Evolutionary conservation across 1,140 invertebrate genomes (phyloP), one percentile per base, ranked within the genome.

Genomic region (Littorina saxatilis): DNA sequence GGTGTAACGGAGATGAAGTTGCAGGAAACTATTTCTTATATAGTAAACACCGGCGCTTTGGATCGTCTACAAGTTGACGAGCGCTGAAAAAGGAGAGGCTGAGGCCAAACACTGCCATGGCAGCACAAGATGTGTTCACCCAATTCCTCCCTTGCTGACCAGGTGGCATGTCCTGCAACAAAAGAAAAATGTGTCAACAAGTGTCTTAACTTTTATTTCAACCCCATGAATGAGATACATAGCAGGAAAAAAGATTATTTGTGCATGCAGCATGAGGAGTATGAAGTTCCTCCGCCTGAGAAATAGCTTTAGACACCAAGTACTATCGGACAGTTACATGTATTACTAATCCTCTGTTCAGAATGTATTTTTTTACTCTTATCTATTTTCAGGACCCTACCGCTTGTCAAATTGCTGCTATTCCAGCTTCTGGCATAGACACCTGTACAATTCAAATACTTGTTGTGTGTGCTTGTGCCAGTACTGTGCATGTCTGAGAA

Each of bases 41-140:
- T 27, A 76, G 74, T 7, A 76, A 43, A 39, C 74, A 76, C 15
- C 37, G 74, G 47, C 74, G 40, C 27, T 76, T 76, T 2, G 74
- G 74, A 29, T 76, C 74, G 29, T 76, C 47, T 27, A 29, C 20
- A 2, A 76, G 74, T 20, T 76, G 74, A 9, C 27, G 50, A 17
- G 74, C 58, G 50, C 74, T 76, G 74, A 76, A 76, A 13, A 76
- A 52, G 27, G 74, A 76, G 5, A 76, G 47, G 15, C 74, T 50
- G 29, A 76, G 29, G 2, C 74, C 74, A 2, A 76, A 29, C 43
- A 32, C 13, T 35, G 47, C 74, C 13, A 76, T 20, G 32, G 74
- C 74, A 29, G 58, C 32, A 23, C 47, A 52, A 0, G 74, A 76
- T 27, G 74, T 58, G 13, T 50, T 76, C 29, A 76, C 74, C 74